phyloP scores from a whole-genome alignment of 2,888 invertebrate genomes.

The Euphydryas editha region DNA sequence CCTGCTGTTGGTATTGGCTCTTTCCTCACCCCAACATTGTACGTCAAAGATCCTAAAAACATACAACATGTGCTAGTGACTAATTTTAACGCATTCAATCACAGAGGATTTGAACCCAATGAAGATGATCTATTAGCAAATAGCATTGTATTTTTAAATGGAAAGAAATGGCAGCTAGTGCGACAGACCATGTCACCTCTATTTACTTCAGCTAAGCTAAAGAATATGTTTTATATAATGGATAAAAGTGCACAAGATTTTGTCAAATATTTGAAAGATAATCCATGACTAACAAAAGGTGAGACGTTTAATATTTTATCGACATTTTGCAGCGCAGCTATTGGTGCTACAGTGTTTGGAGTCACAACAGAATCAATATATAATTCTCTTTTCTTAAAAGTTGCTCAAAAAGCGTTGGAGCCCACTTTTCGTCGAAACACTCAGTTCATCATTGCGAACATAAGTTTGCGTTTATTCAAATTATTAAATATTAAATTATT shows the following conservation, averaged over 20 bases:
- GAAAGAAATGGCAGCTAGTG: conserved; percentile 52
- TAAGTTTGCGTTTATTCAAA: conserved; percentile 44
- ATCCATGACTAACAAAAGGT: conserved; percentile 50
- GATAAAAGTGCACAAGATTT: conserved; percentile 52
- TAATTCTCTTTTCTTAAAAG: conserved; percentile 52
- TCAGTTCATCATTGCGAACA: conserved; percentile 39
- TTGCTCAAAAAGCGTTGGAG: conserved; percentile 43
- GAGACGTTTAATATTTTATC: conserved; percentile 43
- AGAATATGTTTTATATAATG: conserved; percentile 55
- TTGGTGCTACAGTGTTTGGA: conserved; percentile 62
- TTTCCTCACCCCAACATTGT: conserved; percentile 43
- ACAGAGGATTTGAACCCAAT: conserved; percentile 44
- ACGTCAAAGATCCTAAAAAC: conserved; percentile 48
- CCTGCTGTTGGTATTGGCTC: conserved; percentile 58
- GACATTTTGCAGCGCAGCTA: conserved; percentile 49
- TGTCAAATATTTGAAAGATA: conserved; percentile 48
- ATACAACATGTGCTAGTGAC: conserved; percentile 48
- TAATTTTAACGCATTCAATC: conserved; percentile 49
- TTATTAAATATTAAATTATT: conserved; percentile 54
- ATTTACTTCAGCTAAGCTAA: conserved; percentile 55
- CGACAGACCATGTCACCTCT: conserved; percentile 56
- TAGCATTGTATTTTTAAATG: conserved; percentile 47
- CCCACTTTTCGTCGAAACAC: conserved; percentile 37
- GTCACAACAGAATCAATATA: conserved; percentile 54
- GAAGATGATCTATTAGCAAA: conserved; percentile 44